Percentiles rank a stretch among this genome's conserved stretches.
Evolutionary conservation across 2,888 invertebrate genomes (phyloP).

Genomic region (Lissonota sp.): DNA sequence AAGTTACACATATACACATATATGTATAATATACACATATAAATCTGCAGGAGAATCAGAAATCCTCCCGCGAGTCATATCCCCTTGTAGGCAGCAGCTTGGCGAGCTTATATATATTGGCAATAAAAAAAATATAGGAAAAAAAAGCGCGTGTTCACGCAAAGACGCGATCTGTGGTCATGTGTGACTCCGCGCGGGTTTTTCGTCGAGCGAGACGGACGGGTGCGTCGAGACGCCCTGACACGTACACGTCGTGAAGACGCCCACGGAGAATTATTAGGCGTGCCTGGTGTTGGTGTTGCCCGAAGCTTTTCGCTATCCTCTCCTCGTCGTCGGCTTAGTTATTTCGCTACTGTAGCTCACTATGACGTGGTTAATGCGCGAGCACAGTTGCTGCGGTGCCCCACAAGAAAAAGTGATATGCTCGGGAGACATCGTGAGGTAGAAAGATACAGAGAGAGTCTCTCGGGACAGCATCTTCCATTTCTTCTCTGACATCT

Average conservation of each 20-base stretch:
- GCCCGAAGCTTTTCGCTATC: constrained; percentile 46
- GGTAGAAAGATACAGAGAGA: constrained; percentile 3
- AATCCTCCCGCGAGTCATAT: constrained; percentile 41
- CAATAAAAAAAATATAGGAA: constrained; percentile 64
- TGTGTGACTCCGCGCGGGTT: constrained; percentile 50
- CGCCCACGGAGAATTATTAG: constrained; percentile 80
- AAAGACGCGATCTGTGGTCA: constrained; percentile 23
- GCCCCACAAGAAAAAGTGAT: constrained; percentile 6
- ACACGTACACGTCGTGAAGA: constrained; percentile 79
- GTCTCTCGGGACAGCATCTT: constrained; percentile 37
- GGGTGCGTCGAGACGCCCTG: constrained; percentile 80
- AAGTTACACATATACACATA: too few species aligned
- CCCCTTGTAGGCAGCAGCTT: constrained; percentile 7
- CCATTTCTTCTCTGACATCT: constrained; percentile 44
- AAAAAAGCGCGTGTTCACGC: constrained; percentile 15
- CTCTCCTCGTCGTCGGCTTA: neutral
- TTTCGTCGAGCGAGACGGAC: constrained; percentile 75
- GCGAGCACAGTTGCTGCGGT: constrained; percentile 53
- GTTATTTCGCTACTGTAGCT: neutral
- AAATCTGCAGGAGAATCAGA: constrained; percentile 22
- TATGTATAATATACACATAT: neutral
- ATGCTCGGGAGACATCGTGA: too few species aligned
- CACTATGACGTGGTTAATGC: constrained; percentile 29
- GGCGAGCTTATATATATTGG: constrained; percentile 8
- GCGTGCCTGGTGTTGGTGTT: constrained; percentile 73